Conservation (phyloP, 2,113 vertebrate species). For the Pseudolaguvia tuberculata region DNA sequence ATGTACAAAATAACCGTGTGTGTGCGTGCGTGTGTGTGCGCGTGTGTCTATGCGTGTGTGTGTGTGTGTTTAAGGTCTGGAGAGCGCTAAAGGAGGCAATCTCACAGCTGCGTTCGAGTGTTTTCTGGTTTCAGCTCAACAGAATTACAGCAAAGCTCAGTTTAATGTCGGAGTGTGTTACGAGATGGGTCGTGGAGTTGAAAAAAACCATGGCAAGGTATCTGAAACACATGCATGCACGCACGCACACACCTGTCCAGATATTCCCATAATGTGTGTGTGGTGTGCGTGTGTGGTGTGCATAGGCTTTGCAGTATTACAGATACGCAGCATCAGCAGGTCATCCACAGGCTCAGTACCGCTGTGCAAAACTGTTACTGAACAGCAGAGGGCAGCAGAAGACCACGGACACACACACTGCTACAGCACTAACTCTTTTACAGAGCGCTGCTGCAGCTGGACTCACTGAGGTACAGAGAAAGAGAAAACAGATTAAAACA, state of each 20-base stretch:
- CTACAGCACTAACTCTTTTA: constrained; percentile 64
- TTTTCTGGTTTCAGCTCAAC: constrained; percentile 82
- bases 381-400: constrained; percentile 56
- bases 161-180: constrained; percentile 89
- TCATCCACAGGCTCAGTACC: constrained; percentile 84
- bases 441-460: constrained; percentile 74
- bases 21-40: constrained; percentile 4
- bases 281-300: constrained; percentile 1
- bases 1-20: no score
- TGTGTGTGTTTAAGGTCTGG: constrained; percentile 69
- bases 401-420: constrained; percentile 54
- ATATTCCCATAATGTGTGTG: no score
- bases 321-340: constrained; percentile 69
- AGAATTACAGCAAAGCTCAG: constrained; percentile 86
- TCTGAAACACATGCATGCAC: not conserved
- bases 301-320: constrained; percentile 81
- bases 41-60: constrained; percentile 21
- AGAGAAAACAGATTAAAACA: no score
- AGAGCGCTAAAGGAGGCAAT: constrained; percentile 68
- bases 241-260: not conserved
- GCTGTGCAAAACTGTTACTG: constrained; percentile 77
- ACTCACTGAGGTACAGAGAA: constrained; percentile 72
- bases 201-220: constrained; percentile 75
- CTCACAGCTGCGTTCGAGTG: constrained; percentile 72
- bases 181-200: constrained; percentile 80